phyloP scores from a whole-genome alignment of 1,140 invertebrate species.

The Lepidostoma basale region DNA sequence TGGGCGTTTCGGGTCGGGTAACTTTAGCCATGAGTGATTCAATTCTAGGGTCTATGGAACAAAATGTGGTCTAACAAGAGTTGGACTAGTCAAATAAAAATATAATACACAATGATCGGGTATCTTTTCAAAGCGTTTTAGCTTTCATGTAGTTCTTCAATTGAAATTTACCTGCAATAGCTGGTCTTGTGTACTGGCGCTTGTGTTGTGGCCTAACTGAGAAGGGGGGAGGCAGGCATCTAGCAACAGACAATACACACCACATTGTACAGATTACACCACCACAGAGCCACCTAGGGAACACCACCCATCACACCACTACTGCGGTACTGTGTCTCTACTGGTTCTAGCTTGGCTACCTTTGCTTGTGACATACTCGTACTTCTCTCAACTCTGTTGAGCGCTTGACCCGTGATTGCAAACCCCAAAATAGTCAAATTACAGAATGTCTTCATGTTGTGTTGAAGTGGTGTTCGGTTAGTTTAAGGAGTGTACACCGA shows the following conservation, averaged over 20 bases:
- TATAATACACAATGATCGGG: constrained; percentile 29
- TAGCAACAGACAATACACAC: constrained; percentile 66
- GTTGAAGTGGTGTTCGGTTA: constrained; percentile 47
- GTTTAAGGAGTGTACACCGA: constrained; percentile 58
- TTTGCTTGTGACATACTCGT: neutral
- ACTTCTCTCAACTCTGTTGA: neutral
- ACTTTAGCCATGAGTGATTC: constrained; percentile 42
- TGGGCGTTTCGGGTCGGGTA: constrained; percentile 21
- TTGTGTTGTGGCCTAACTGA: constrained; percentile 70
- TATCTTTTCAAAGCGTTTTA: constrained; percentile 23
- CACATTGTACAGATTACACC: constrained; percentile 53
- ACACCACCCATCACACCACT: constrained; percentile 42
- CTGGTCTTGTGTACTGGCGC: constrained; percentile 64
- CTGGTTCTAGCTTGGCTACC: neutral
- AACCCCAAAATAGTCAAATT: neutral
- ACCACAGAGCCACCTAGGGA: constrained; percentile 41
- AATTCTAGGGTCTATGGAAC: constrained; percentile 46
- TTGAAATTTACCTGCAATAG: constrained; percentile 61
- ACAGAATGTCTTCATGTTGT: constrained; percentile 36
- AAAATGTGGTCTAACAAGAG: constrained; percentile 52
- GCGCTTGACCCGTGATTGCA: neutral
- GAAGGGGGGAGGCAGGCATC: constrained; percentile 71
- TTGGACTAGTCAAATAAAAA: constrained; percentile 47
- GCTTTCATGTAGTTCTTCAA: constrained; percentile 40
- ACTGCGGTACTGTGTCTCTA: neutral